A percentile compares a stretch with the other conserved stretches of the same genome.
Conservation (phyloP, 1,140 invertebrate genomes). For the Caenorhabditis tropicalis region DNA sequence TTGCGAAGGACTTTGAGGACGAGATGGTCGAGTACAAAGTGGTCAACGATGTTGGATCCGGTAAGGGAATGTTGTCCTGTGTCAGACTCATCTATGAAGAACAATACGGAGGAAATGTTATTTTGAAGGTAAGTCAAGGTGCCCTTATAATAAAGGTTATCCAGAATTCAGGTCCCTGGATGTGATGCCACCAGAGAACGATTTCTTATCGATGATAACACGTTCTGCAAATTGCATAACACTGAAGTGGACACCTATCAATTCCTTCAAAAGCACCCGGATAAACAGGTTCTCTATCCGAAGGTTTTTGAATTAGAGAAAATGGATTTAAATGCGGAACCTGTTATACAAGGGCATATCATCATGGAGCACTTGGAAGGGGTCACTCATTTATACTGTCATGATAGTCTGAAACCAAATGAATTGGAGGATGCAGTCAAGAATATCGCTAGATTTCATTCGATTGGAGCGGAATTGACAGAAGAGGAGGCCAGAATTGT, state of each 20-base stretch:
- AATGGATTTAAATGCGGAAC: not conserved
- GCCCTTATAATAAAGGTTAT: too few species aligned
- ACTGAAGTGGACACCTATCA: not conserved
- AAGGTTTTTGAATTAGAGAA: not conserved
- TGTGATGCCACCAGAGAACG: not conserved
- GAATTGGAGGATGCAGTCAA: not conserved
- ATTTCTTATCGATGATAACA: not conserved
- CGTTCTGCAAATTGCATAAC: not conserved
- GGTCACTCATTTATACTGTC: not conserved
- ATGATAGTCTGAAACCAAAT: not conserved
- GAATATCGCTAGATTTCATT: not conserved
- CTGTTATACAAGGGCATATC: not conserved
- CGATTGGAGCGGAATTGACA: not conserved
- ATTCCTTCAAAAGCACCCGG: not conserved
- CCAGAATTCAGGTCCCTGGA: not conserved
- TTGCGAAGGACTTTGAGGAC: not conserved
- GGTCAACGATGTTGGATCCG: not conserved
- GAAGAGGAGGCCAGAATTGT: not conserved
- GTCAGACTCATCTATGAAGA: not conserved
- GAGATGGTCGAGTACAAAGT: not conserved
- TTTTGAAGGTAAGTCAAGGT: not conserved
- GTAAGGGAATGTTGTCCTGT: constrained; percentile 8
- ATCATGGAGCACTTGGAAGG: constrained; percentile 6
- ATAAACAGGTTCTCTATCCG: not conserved
- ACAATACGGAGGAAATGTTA: not conserved